Conservation (phyloP, 2,888 invertebrate genomes). For the Muscina levida region DNA sequence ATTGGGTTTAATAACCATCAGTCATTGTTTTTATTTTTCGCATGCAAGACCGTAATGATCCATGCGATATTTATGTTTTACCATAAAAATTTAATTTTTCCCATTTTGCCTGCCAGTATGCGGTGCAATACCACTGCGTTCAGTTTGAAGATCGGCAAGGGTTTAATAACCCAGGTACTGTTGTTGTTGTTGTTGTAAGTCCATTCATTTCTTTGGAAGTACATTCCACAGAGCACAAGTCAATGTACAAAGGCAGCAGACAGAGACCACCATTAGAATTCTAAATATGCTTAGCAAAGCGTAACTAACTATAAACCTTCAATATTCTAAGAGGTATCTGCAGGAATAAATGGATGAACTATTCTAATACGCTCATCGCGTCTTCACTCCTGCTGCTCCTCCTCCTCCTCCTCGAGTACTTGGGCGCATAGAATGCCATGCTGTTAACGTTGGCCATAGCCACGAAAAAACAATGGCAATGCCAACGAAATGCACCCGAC, state of each 20-base stretch:
- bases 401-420: too few species aligned
- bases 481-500: slow-evolving; percentile 25
- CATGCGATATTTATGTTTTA: too few species aligned
- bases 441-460: slow-evolving; percentile 15
- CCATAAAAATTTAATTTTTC: background rate
- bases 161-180: slow-evolving; percentile 3
- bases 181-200: too few species aligned
- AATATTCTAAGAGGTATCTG: background rate
- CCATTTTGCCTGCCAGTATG: background rate
- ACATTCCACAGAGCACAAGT: background rate
- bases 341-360: slow-evolving; percentile 8
- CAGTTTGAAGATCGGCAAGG: background rate
- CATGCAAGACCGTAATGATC: too few species aligned
- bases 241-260: background rate
- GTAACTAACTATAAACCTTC: slow-evolving; percentile 16
- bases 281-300: slow-evolving; percentile 44
- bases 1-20: slow-evolving; percentile 43
- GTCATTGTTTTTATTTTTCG: too few species aligned
- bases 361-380: background rate
- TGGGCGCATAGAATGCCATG: background rate
- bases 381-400: too few species aligned
- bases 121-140: too few species aligned
- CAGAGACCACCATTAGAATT: slow-evolving; percentile 51
- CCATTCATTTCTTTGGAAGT: background rate
- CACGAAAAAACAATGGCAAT: slow-evolving; percentile 12